Conservation (phyloP, 1,140 invertebrate species). For the Aricia agestis region DNA sequence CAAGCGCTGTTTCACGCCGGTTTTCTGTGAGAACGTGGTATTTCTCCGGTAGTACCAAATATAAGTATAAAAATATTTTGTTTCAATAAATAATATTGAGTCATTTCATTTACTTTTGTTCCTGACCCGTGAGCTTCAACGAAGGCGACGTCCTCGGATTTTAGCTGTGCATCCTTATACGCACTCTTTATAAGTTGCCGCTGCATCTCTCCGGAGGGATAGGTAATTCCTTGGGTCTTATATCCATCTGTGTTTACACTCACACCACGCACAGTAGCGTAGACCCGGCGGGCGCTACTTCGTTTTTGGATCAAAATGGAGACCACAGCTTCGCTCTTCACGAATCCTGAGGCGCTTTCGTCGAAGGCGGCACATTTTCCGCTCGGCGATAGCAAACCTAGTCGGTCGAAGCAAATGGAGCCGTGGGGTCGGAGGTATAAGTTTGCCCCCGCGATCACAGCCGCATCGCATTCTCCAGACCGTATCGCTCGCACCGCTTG, state of each 20-base stretch:
- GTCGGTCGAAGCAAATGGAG: background rate
- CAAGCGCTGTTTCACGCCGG: no score
- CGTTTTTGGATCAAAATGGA: background rate
- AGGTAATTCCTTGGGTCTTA: background rate
- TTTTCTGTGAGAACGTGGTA: no score
- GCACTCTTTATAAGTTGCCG: background rate
- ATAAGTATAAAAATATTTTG: no score
- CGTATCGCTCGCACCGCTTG: background rate
- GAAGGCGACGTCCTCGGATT: background rate
- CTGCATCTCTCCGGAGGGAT: background rate
- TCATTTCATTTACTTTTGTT: background rate
- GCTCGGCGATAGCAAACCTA: background rate
- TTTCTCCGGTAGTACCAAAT: no score
- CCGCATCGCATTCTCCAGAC: background rate
- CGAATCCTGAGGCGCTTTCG: background rate
- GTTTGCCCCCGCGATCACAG: background rate
- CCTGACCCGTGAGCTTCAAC: constrained; percentile 7
- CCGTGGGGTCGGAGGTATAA: background rate
- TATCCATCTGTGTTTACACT: background rate
- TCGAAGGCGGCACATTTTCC: background rate
- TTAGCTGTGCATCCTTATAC: background rate
- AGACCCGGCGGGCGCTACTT: background rate
- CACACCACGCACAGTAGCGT: background rate
- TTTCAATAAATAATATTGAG: background rate
- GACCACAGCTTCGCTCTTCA: background rate